phyloP scores from a whole-genome alignment of 2,113 vertebrate genomes.

The Pongo abelii region DNA sequence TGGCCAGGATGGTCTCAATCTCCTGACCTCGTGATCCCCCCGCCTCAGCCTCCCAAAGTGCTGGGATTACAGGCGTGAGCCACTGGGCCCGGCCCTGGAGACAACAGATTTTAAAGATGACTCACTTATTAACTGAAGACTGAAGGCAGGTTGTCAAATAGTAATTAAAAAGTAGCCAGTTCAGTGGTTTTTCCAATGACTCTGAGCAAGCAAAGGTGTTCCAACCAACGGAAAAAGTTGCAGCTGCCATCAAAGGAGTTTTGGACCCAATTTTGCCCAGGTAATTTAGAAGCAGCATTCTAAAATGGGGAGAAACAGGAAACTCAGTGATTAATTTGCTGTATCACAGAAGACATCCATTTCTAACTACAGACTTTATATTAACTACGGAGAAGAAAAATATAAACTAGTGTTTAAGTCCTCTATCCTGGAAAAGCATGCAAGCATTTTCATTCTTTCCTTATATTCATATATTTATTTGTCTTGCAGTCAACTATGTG shows the following conservation, averaged over 20 bases:
- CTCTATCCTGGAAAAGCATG: neutral
- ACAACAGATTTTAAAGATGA: conserved; percentile 52
- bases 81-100: no score
- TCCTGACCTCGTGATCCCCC: no score
- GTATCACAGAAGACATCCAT: neutral
- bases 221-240: conserved; percentile 97
- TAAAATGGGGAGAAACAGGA: conserved; percentile 81
- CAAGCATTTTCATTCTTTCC: neutral
- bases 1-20: no score
- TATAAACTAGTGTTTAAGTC: neutral
- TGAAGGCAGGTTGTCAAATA: conserved; percentile 98
- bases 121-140: conserved; percentile 96
- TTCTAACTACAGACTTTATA: neutral
- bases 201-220: conserved; percentile 96
- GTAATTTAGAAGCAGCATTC: conserved; percentile 98
- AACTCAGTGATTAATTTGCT: conserved; percentile 4
- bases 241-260: conserved; percentile 94
- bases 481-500: neutral
- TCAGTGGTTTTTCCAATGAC: conserved; percentile 96
- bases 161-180: conserved; percentile 99
- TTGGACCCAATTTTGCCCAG: conserved; percentile 92
- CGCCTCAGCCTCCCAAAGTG: no score
- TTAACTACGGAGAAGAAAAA: neutral
- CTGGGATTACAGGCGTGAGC: no score
- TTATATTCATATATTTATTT: neutral